Evolutionary conservation across 2,113 vertebrate genomes (phyloP).

Genomic region (Sander vitreus): DNA sequence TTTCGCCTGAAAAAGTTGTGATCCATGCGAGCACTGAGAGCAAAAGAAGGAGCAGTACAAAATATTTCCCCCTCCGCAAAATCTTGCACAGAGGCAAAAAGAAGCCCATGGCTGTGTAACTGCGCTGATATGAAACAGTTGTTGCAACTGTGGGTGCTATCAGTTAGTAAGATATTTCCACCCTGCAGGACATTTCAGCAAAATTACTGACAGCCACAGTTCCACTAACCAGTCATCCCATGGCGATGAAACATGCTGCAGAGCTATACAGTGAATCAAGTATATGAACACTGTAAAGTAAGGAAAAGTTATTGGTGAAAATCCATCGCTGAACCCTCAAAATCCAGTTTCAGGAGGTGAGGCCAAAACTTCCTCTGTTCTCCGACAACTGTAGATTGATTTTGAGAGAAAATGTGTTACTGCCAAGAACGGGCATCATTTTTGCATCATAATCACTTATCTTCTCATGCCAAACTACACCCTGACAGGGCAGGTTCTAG

Average conservation of each 20-base stretch:
- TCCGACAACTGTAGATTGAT: conserved; percentile 42
- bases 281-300: conserved; percentile 5
- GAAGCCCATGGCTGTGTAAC: conserved; percentile 83
- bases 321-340: conserved; percentile 27
- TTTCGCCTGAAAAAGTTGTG: conserved; percentile 79
- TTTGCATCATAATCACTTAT: not conserved
- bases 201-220: conserved; percentile 8
- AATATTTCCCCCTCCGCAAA: conserved; percentile 82
- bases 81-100: conserved; percentile 72
- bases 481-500: not conserved
- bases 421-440: not conserved
- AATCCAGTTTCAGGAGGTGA: conserved; percentile 24
- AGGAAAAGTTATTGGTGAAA: conserved; percentile 15
- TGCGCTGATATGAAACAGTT: not conserved
- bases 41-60: conserved; percentile 85
- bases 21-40: conserved; percentile 88
- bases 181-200: conserved; percentile 7
- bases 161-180: conserved; percentile 31
- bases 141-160: not conserved
- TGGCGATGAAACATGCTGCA: conserved; percentile 39
- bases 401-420: conserved; percentile 26
- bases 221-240: conserved; percentile 49
- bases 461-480: not conserved
- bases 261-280: not conserved
- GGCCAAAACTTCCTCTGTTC: not conserved